Percentiles rank a stretch among this genome's conserved stretches.
phyloP scores from a whole-genome alignment of 2,797 vertebrate genomes.

The Semaprochilodus insignis region DNA sequence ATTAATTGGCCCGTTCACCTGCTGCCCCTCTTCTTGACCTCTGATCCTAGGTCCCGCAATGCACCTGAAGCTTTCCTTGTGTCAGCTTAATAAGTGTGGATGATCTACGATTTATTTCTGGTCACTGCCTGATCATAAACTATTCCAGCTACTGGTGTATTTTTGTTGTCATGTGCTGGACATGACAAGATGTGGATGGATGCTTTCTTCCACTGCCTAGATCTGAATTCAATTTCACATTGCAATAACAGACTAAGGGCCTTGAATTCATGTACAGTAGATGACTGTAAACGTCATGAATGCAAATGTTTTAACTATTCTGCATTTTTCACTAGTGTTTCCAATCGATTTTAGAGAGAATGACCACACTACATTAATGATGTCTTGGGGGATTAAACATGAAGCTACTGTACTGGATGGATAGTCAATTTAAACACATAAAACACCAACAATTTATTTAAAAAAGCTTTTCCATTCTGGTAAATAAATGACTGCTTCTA shows the following conservation, averaged over 20 bases:
- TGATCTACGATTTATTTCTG: constrained; percentile 9
- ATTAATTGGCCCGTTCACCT: constrained; percentile 78
- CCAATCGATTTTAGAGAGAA: background rate
- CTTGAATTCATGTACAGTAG: background rate
- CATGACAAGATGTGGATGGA: no score
- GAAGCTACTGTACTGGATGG: background rate
- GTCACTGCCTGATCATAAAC: background rate
- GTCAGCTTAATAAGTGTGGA: constrained; percentile 27
- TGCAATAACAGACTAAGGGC: background rate
- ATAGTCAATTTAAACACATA: background rate
- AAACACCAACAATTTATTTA: background rate
- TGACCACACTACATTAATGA: background rate
- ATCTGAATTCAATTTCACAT: background rate
- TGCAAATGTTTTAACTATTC: background rate
- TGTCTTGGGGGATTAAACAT: background rate
- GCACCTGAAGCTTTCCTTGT: background rate
- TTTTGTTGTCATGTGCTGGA: background rate
- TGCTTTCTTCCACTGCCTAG: background rate
- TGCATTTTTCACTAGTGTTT: background rate
- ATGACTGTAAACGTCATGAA: no score
- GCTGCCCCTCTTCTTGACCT: constrained; percentile 51
- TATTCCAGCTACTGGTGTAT: background rate
- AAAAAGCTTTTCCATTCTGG: background rate
- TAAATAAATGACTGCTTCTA: background rate
- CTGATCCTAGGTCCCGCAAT: background rate